A percentile compares a stretch with the other conserved stretches of the same genome.
phyloP scores from a whole-genome alignment of 2,113 vertebrate species.

The Gymnocephalus cernua region DNA sequence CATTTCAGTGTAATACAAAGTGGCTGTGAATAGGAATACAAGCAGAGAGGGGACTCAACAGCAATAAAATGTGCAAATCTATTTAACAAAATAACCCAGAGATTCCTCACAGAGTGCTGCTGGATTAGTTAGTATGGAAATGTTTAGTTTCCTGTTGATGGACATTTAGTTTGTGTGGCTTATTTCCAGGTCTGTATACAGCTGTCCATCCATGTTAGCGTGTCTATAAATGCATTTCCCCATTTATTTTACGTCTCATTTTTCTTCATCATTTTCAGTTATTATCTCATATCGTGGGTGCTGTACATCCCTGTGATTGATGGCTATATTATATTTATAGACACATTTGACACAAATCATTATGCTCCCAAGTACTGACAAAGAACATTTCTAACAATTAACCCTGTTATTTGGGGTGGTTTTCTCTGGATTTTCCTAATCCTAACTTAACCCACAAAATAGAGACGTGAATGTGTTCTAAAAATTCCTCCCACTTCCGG shows the following conservation, averaged over 20 bases:
- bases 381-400: background rate
- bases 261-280: background rate
- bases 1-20: conserved; percentile 1
- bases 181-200: background rate
- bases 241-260: too few relatives aligned
- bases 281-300: background rate
- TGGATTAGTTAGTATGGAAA: too few relatives aligned
- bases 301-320: background rate
- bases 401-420: background rate
- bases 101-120: background rate
- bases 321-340: background rate
- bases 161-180: background rate
- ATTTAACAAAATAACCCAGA: background rate
- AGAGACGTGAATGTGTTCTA: background rate
- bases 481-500: background rate
- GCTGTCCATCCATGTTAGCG: too few relatives aligned
- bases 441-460: background rate
- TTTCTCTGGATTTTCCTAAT: conserved; percentile 9
- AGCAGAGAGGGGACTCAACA: background rate
- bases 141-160: too few relatives aligned
- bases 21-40: background rate
- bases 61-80: background rate
- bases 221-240: too few relatives aligned
- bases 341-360: background rate
- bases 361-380: background rate